These are phyloP conservation scores for Coregonus clupeaformis DNA, from an alignment of 2,113 vertebrate species.

Conservation along the genomic window DNA sequence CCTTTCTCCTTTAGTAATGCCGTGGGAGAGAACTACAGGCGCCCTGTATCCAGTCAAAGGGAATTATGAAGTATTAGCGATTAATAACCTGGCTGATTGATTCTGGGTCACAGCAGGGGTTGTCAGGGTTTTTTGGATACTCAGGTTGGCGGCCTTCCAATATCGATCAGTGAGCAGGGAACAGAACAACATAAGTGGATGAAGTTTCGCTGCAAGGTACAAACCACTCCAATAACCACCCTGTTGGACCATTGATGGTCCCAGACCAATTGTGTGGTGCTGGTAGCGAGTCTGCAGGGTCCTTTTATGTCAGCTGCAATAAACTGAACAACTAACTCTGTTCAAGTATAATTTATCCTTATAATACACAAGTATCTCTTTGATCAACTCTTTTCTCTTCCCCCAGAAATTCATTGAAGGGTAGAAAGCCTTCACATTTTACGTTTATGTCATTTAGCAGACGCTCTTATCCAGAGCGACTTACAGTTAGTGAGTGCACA, in stretches of 20 bases:
- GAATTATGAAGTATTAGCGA: slow-evolving; percentile 33
- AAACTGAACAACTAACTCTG: background rate
- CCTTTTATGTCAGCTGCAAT: slow-evolving; percentile 1
- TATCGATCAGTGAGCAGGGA: slow-evolving; percentile 27
- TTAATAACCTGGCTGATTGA: slow-evolving; percentile 34
- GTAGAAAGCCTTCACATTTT: background rate
- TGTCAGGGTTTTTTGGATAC: slow-evolving; percentile 3
- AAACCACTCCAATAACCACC: background rate
- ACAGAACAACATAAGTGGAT: slow-evolving; percentile 26
- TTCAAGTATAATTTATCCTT: background rate
- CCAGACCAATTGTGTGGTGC: slow-evolving; percentile 1
- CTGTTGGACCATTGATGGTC: background rate
- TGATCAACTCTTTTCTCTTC: background rate
- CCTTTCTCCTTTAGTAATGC: background rate
- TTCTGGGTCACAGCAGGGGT: slow-evolving; percentile 26
- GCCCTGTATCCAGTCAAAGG: slow-evolving; percentile 12
- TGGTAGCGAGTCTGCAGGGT: background rate
- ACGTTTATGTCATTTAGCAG: no score
- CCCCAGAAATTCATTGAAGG: background rate
- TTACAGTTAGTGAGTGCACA: no score
- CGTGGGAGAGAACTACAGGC: background rate
- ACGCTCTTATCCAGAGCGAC: no score
- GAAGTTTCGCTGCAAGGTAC: slow-evolving; percentile 14
- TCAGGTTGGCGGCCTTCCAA: slow-evolving; percentile 23
- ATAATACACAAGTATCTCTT: background rate